phyloP scores from a whole-genome alignment of 2,113 vertebrate genomes.

The Acanthisitta chloris region DNA sequence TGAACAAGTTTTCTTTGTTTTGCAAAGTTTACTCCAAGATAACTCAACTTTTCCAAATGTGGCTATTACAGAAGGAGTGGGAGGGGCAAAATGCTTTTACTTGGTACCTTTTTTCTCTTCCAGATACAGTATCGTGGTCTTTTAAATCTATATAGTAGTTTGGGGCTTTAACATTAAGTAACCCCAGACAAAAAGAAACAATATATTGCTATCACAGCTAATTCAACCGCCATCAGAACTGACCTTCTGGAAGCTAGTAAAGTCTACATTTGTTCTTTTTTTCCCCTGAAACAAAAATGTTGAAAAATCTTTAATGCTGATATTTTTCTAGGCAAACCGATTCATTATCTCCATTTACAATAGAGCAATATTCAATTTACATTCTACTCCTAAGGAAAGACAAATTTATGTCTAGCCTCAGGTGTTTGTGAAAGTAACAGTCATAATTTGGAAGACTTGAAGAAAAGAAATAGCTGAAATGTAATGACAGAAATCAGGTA shows the following conservation, averaged over 20 bases:
- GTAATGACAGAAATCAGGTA: neutral
- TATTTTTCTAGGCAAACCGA: neutral
- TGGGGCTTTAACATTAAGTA: neutral
- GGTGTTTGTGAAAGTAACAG: neutral
- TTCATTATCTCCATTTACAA: neutral
- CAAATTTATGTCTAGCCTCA: neutral
- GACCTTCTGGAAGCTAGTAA: neutral
- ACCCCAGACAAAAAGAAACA: neutral
- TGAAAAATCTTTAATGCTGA: neutral
- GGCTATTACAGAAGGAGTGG: neutral
- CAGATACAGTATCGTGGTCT: neutral
- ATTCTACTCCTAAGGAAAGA: neutral
- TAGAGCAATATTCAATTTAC: neutral
- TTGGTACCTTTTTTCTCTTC: neutral
- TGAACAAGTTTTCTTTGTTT: neutral
- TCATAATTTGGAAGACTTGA: neutral
- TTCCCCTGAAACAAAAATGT: neutral
- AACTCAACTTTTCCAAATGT: neutral
- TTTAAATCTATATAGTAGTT: neutral
- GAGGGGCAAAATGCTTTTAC: neutral
- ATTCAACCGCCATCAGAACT: neutral
- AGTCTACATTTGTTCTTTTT: neutral
- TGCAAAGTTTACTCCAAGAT: neutral
- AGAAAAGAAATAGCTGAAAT: neutral
- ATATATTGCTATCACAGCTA: neutral